These are phyloP conservation scores for Julus scanicus DNA, from an alignment of 2,888 invertebrate genomes.

Conservation along the genomic window DNA sequence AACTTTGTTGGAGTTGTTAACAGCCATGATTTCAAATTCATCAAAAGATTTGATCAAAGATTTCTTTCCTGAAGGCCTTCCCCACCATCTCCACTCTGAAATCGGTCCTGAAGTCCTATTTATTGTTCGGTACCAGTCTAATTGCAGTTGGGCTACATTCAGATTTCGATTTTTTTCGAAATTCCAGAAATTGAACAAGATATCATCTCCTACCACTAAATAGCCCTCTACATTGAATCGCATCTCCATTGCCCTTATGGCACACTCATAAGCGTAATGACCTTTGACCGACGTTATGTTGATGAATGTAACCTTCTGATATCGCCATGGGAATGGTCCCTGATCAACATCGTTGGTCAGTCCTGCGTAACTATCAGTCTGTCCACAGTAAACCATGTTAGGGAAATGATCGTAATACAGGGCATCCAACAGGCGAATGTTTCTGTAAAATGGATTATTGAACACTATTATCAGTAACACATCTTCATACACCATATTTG, in stretches of 20 bases:
- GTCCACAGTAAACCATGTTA: slow-evolving; percentile 52
- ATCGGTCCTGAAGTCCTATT: not conserved
- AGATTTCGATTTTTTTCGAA: not conserved
- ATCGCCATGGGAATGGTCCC: slow-evolving; percentile 30
- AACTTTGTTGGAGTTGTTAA: not conserved
- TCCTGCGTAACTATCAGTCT: not conserved
- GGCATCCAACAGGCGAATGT: slow-evolving; percentile 48
- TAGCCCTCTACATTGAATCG: slow-evolving; percentile 54
- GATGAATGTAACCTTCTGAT: not conserved
- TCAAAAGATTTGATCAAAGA: not conserved
- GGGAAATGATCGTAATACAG: slow-evolving; percentile 50
- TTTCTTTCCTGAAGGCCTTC: not conserved
- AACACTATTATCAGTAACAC: slow-evolving; percentile 45
- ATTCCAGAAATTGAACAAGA: slow-evolving; percentile 55
- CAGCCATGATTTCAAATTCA: not conserved
- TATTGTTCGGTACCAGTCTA: not conserved
- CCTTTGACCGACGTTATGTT: slow-evolving; percentile 8
- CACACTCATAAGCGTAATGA: slow-evolving; percentile 55
- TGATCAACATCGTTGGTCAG: not conserved
- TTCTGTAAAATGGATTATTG: not conserved
- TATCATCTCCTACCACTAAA: slow-evolving; percentile 55
- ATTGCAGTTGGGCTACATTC: not conserved
- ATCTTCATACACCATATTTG: not conserved
- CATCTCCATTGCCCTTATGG: slow-evolving; percentile 56
- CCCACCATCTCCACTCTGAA: slow-evolving; percentile 53